Base-by-base conservation (phyloP, 2,888 invertebrate genomes). In the Cheiracanthium punctorium region DNA sequence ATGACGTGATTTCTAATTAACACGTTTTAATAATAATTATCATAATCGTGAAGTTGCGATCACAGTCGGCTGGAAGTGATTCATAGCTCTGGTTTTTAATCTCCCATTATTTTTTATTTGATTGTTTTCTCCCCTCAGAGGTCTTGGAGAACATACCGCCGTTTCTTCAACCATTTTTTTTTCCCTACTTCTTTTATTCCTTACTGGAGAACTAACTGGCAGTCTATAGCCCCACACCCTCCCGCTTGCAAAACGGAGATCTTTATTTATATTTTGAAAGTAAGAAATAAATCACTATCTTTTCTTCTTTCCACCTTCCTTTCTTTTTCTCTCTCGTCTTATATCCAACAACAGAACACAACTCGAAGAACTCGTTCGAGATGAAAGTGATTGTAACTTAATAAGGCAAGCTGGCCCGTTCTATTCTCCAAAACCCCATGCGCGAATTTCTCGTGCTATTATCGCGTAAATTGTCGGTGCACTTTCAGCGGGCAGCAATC, bases 1-100 rank as follows among this genome's bases (percentile, higher is more conserved):
- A 85, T 85, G 84, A 84, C 69, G 65, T 29, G 79, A 74, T 79
- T 85, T 85, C 79, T 85, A 85, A 85, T 85, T 85, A 85, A 85
- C 84, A 74, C 84, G 67, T 79, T 74, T 37, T 74, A 74, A 79
- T 79, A 85, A 85, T 70, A 74, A 79, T 69, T 69, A 64, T 74
- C 84, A 24, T 64, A 74, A 85, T 80, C 84, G 84, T 79, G 82
- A 32, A 30, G 29, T 70, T 41, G 4, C 58, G 81, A 81, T 81
- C 74, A 67, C 24, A 75, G 29, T 58, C 32, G 77, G 73, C 79
- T 58, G 52, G 29, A 20, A 73, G 28, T 85, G 84, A 85, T 85
- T 85, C 79, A 85, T 85, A 79, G 70, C 73, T 17, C 20, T 14
- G 33, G 20, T 48, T 52, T 14, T 73, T 52, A 73, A 73, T 58